Evolutionary conservation across 1,140 invertebrate species (phyloP), one percentile per base, ranked within the genome.

Genomic region (Anthonomus grandis): DNA sequence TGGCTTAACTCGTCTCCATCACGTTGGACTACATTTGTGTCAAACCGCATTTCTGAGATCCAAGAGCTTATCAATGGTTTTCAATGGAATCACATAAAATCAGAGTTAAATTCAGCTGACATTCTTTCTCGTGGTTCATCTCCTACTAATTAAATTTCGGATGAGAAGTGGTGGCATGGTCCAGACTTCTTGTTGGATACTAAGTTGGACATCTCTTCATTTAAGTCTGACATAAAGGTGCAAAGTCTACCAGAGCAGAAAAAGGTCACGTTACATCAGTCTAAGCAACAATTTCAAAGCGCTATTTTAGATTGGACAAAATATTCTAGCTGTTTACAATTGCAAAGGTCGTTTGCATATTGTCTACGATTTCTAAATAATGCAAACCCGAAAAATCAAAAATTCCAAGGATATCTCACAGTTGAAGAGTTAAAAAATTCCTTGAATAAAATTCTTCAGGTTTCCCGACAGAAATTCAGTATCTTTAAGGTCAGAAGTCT

Each of bases 281-380:
- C 18, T 31, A 31, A 31, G 23, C 5, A 4, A 4, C 42, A 46
- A 12, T 5, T 10, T 46, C 9, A 46, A 12, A 17, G 5, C 8
- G 18, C 23, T 9, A 15, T 21, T 10, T 10, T 23, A 46, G n/a
- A 23, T 19, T 23, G 19, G 42, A 6, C 12, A 5, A 46, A 23
- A 10, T 46, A 10, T 19, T 46, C 42, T 46, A 21, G 42, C 6
- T 46, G 18, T 46, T 46, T 21, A 22, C 18, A 21, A 6, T 46
- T 46, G 18, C 42, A 46, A 46, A 46, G 42, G 23, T 23, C 42
- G 5, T 46, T 46, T 6, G 42, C 42, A 9, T 46, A 22, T 15
- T 21, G 18, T 46, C 42, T 46, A 8, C 12, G 42, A n/a, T 46
- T 46, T 15, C 9, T 25, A 4, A 46, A 46, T 21, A 46, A 46